Percentiles rank a stretch among this genome's conserved stretches.
Evolutionary conservation across 2,113 vertebrate species (phyloP).

Genomic region (Aix galericulata): DNA sequence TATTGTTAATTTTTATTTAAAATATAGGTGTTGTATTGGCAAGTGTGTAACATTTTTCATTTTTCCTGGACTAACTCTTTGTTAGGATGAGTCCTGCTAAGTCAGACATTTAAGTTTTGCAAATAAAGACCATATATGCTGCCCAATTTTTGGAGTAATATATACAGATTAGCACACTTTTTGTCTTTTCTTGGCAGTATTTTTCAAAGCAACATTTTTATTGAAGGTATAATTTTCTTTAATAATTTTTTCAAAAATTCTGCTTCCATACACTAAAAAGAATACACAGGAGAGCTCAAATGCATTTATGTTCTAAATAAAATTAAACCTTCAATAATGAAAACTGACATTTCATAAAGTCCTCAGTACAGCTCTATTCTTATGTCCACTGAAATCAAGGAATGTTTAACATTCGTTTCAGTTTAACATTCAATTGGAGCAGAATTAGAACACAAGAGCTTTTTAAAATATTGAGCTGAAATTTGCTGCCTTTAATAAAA

Average conservation of each 20-base stretch:
- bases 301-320: background rate
- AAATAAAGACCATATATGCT: background rate
- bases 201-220: background rate
- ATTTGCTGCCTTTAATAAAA: background rate
- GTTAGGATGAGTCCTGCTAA: background rate
- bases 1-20: slow-evolving; percentile 61
- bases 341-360: background rate
- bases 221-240: background rate
- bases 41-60: slow-evolving; percentile 22
- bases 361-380: background rate
- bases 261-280: background rate
- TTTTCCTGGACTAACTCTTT: slow-evolving; percentile 13
- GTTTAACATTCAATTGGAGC: background rate
- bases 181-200: background rate
- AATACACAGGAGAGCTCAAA: background rate
- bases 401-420: background rate
- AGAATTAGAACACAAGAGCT: background rate
- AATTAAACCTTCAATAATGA: background rate
- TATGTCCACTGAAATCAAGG: background rate
- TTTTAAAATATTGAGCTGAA: background rate
- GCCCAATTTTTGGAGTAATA: background rate
- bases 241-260: background rate
- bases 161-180: background rate
- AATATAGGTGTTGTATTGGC: slow-evolving; percentile 9
- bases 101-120: background rate